A percentile compares a stretch with the other conserved stretches of the same genome.
Conservation (phyloP, 2,113 vertebrate genomes). For the Muntiacus reevesi region DNA sequence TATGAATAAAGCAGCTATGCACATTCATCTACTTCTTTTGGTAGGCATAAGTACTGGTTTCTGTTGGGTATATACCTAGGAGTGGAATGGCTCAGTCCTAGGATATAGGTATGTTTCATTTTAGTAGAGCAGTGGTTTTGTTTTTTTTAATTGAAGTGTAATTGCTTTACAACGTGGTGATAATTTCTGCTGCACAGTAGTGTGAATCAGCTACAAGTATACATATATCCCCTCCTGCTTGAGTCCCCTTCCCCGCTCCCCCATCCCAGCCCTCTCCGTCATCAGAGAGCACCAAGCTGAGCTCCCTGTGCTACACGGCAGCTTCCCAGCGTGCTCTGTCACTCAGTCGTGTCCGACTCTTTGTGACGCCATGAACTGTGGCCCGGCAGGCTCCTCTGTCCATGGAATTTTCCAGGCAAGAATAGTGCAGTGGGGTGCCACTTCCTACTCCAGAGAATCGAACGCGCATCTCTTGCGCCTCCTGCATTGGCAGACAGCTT, state of each 20-base stretch:
- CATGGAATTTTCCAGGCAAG: neutral
- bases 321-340: neutral
- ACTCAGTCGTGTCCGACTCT: neutral
- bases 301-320: neutral
- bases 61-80: neutral
- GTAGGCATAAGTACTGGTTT: neutral
- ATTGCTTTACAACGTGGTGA: neutral
- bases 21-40: neutral
- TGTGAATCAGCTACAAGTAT: neutral
- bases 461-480: accelerated
- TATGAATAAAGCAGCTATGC: neutral
- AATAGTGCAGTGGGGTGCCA: neutral
- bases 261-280: neutral
- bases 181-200: neutral
- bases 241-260: neutral
- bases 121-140: neutral
- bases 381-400: neutral
- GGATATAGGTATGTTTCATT: neutral
- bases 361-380: neutral
- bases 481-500: neutral
- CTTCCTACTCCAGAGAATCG: neutral
- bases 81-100: neutral
- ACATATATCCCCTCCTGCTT: neutral
- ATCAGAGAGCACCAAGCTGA: neutral
- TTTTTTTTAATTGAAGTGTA: neutral